Evolutionary conservation across 2,113 vertebrate genomes (phyloP).

Genomic region (Bos taurus): DNA sequence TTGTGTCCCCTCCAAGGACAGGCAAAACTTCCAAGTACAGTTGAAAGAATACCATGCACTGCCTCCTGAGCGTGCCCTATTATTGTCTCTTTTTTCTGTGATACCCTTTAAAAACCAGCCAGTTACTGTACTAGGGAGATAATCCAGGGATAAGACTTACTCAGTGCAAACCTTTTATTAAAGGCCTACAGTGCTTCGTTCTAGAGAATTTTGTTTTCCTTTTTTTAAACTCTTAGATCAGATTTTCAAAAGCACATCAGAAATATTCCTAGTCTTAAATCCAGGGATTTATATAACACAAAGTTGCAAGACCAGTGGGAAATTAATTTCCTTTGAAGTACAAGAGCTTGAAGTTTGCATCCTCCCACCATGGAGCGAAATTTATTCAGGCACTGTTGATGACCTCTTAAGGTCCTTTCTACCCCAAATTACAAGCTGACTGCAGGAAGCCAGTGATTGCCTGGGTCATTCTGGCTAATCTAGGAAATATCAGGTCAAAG

Average conservation of each 20-base stretch:
- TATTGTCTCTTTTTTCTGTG: background rate
- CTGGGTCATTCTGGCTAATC: background rate
- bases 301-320: background rate
- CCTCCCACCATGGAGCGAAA: background rate
- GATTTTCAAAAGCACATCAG: conserved; percentile 15
- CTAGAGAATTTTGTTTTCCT: background rate
- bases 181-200: background rate
- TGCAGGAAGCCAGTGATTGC: background rate
- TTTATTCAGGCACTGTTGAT: background rate
- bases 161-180: background rate
- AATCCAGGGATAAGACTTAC: background rate
- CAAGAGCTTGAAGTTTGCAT: background rate
- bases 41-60: background rate
- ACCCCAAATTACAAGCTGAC: background rate
- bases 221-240: background rate
- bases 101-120: background rate
- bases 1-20: background rate
- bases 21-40: background rate
- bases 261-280: conserved; percentile 30
- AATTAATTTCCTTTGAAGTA: conserved; percentile 35
- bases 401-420: background rate
- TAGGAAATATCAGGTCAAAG: background rate
- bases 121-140: background rate
- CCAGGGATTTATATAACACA: conserved; percentile 27
- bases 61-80: background rate